Conservation (phyloP, 2,888 invertebrate genomes). For the Hoplodrina ambigua region DNA sequence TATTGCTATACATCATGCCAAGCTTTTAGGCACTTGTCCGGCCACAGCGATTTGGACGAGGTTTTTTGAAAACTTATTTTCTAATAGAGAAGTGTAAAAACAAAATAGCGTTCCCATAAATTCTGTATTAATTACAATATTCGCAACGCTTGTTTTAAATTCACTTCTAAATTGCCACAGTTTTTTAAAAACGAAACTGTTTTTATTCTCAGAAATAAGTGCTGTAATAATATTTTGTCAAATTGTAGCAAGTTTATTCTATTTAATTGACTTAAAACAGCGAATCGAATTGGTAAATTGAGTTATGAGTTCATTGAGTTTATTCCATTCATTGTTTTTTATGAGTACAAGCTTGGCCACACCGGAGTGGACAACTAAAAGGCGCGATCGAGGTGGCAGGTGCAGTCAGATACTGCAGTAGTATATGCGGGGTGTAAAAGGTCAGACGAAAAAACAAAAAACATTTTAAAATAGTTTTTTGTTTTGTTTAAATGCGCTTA, state of each 20-base stretch:
- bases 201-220: constrained; percentile 1
- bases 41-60: no score
- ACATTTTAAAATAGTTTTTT: no score
- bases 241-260: constrained; percentile 16
- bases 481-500: no score
- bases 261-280: constrained; percentile 28
- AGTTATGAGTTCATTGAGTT: not conserved
- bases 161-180: constrained; percentile 2
- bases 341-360: not conserved
- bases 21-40: no score
- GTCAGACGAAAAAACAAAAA: no score
- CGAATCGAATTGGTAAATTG: constrained; percentile 32
- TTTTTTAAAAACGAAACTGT: constrained; percentile 5
- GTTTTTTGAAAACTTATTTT: no score
- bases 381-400: no score
- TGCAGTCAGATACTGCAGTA: no score
- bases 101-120: not conserved
- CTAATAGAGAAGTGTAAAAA: no score
- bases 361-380: no score
- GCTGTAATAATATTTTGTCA: not conserved
- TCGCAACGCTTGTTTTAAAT: constrained; percentile 26
- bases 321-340: constrained; percentile 36
- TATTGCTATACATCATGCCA: no score
- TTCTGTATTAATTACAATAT: constrained; percentile 11
- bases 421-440: no score